Percentiles rank a stretch among this genome's conserved stretches.
phyloP scores from a whole-genome alignment of 2,797 vertebrate genomes.

The Morelia viridis region DNA sequence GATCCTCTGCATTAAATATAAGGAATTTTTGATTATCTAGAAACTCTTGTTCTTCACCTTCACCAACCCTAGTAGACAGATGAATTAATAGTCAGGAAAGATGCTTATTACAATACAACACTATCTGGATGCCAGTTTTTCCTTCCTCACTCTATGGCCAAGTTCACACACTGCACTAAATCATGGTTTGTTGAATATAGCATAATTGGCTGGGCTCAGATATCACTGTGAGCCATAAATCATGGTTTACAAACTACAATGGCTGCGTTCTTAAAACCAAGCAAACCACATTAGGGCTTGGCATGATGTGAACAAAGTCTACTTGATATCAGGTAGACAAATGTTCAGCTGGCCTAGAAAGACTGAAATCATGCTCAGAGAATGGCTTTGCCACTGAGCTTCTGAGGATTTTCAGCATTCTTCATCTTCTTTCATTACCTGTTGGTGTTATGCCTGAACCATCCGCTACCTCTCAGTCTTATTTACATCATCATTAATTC shows the following conservation, averaged over 20 bases:
- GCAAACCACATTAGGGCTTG: not conserved
- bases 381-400: not conserved
- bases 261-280: not conserved
- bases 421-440: not conserved
- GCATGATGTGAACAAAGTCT: not conserved
- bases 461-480: not conserved
- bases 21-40: not conserved
- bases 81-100: not conserved
- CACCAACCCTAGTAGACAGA: not conserved
- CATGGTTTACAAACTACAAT: not conserved
- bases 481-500: not conserved
- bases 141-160: not conserved
- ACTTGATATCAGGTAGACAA: not conserved
- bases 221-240: not conserved
- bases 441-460: not conserved
- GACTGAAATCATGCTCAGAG: not conserved
- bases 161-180: not conserved
- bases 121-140: not conserved
- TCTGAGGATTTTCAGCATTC: not conserved
- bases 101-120: not conserved
- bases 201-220: not conserved
- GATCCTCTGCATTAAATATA: not conserved
- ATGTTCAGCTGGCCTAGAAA: not conserved
- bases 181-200: not conserved
- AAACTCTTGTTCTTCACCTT: not conserved